Base-by-base conservation (phyloP, 1,140 invertebrate species). In the Drosophila kepulauana region DNA sequence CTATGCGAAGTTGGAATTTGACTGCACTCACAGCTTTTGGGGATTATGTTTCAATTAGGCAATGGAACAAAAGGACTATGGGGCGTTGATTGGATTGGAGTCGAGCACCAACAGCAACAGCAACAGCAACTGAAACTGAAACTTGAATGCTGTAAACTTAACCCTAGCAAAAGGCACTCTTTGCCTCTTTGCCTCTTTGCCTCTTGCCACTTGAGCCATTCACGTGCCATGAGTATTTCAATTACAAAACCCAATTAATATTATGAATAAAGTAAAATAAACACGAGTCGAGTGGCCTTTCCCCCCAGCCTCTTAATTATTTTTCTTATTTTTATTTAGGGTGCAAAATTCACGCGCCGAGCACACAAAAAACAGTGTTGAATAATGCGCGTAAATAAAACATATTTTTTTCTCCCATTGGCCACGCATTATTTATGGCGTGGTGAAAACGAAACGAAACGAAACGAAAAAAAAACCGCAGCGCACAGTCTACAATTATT, bases 31-130 rank as follows among this genome's bases (percentile, higher is more conserved):
- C 49, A 58, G 69, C 79, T 49, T 25, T 54, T 54, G 67, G 33
- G 73, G 75, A 81, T 86, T 72, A 86, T 73, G 66, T 73, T 86
- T 86, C 82, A 86, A 86, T 86, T 86, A 78, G 79, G 33, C 48
- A 38, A 48, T 64, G 65, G 57, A 65, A 75, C 78, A 65, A 52
- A 48, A 61, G 64, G 13, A 69, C 63, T 61, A 45, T 20, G 45
- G 41, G 10, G 13, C 20, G 62, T 45, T 69, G 79, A 82, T 75
- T 82, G 33, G 33, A 45, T 52, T 49, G 13, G 48, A 68, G 38
- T 35, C 10, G 10, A 30, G 41, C 41, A 10, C 35, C 35, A 38
- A 10, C 35, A 38, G 35, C 6, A 10, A 7, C 28, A 16, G 52
- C 28, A 10, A 13, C 5, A 35, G 16, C 35, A n/a, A 13, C 38